Evolutionary conservation across 2,113 vertebrate genomes (phyloP).

Genomic region (Apteryx mantelli): DNA sequence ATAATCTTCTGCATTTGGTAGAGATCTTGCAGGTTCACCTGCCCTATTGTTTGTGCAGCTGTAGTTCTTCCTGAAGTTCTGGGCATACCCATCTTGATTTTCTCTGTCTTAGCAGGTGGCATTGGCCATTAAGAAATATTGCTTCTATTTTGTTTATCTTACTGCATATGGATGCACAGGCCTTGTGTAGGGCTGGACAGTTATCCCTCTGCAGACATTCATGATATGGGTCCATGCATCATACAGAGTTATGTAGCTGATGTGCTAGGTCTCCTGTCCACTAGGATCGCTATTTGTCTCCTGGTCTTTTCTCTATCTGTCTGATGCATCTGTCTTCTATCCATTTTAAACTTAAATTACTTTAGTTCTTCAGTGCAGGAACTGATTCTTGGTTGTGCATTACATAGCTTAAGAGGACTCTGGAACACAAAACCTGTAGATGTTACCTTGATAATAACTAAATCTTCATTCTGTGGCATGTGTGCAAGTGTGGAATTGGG

Average conservation of each 20-base stretch:
- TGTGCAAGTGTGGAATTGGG: background rate
- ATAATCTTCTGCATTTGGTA: background rate
- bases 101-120: background rate
- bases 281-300: background rate
- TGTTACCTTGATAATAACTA: background rate
- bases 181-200: background rate
- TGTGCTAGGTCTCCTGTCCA: background rate
- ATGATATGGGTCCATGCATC: background rate
- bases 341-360: background rate
- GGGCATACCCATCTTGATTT: background rate
- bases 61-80: background rate
- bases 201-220: background rate
- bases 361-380: background rate
- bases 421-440: background rate
- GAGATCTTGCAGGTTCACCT: background rate
- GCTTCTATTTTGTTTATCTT: background rate
- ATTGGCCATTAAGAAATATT: background rate
- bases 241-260: background rate
- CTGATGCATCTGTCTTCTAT: background rate
- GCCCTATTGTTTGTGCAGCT: conserved; percentile 31
- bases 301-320: background rate
- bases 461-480: background rate
- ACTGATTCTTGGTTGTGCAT: background rate
- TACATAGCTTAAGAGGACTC: background rate
- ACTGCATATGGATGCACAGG: background rate